Conservation (phyloP, 2,113 vertebrate species). For the Oryzias curvinotus region DNA sequence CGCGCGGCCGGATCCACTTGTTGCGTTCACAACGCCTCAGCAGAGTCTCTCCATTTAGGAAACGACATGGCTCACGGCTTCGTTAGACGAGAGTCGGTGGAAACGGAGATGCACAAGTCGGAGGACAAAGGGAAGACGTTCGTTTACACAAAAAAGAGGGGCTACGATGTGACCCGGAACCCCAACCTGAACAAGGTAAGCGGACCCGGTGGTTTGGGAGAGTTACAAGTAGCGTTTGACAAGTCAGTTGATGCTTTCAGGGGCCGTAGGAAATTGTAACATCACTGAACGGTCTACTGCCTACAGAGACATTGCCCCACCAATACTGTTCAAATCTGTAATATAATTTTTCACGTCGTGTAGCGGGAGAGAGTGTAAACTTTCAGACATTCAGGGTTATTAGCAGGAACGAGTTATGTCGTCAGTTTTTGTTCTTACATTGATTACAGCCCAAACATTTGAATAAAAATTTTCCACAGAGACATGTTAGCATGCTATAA, state of each 20-base stretch:
- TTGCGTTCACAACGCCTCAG: slow-evolving; percentile 55
- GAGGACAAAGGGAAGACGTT: slow-evolving; percentile 56
- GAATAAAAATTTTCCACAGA: background rate
- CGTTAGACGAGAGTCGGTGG: slow-evolving; percentile 71
- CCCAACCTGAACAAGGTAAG: slow-evolving; percentile 88
- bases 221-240: slow-evolving; percentile 12
- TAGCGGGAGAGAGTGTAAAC: too few species aligned
- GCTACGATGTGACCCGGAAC: slow-evolving; percentile 83
- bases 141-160: slow-evolving; percentile 81
- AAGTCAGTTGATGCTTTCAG: slow-evolving; percentile 46
- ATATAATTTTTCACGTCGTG: background rate
- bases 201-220: rapidly evolving
- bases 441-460: too few species aligned
- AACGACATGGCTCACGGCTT: slow-evolving; percentile 72
- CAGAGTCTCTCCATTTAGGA: slow-evolving; percentile 66
- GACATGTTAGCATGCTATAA: too few species aligned
- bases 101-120: slow-evolving; percentile 73
- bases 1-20: slow-evolving; percentile 60
- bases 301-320: too few species aligned
- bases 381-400: background rate
- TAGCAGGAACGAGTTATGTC: background rate
- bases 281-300: background rate
- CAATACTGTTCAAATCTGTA: background rate
- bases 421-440: too few species aligned
- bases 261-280: slow-evolving; percentile 1